phyloP scores from a whole-genome alignment of 2,113 vertebrate genomes.

The Asarcornis scutulata region DNA sequence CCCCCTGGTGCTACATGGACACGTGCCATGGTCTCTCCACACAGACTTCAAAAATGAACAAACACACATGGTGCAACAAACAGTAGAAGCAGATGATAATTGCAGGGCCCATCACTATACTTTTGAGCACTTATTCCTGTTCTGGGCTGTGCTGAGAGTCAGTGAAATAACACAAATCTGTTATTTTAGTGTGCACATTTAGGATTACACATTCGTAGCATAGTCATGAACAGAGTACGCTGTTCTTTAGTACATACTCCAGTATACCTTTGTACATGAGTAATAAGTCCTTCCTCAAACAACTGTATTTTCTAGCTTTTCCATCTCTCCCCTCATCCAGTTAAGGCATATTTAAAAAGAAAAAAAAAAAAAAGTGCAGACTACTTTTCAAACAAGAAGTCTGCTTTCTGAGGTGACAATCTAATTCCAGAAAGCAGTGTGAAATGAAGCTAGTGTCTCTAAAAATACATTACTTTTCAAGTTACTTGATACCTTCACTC shows the following conservation, averaged over 20 bases:
- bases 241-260: background rate
- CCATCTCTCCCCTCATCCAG: background rate
- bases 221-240: background rate
- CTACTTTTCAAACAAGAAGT: conserved; percentile 8
- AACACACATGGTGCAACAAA: background rate
- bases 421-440: conserved; percentile 60
- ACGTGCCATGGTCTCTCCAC: background rate
- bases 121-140: background rate
- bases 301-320: background rate
- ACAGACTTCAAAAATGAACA: background rate
- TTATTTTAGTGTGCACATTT: background rate
- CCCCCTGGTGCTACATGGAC: background rate
- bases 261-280: background rate
- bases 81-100: background rate
- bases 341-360: background rate
- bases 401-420: conserved; percentile 32
- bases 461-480: conserved; percentile 69
- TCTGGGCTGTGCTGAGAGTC: background rate
- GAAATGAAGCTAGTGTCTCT: conserved; percentile 46
- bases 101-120: background rate
- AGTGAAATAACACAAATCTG: background rate
- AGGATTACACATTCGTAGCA: background rate
- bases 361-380: background rate
- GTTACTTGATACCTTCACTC: conserved; percentile 45
- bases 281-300: background rate